Percentiles rank a stretch among this genome's conserved stretches.
Conservation (phyloP, 2,113 vertebrate species). For the Eudyptes chrysolophus region DNA sequence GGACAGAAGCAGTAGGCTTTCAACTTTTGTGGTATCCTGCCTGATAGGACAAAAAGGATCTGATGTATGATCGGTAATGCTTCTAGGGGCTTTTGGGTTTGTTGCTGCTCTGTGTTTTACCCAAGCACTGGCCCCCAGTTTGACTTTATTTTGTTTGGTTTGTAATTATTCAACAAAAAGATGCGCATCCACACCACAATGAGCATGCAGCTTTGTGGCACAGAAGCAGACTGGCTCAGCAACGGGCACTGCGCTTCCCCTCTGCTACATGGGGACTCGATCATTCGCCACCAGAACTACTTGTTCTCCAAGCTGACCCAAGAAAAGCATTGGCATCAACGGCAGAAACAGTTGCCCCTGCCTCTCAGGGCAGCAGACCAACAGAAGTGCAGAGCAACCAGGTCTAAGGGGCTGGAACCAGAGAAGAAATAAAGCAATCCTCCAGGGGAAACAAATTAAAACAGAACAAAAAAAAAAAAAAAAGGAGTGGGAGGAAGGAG, state of each 20-base stretch:
- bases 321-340: neutral
- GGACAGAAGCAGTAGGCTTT: neutral
- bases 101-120: neutral
- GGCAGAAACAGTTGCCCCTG: neutral
- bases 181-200: neutral
- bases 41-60: neutral
- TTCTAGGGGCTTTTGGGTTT: neutral
- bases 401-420: neutral
- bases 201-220: neutral
- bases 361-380: neutral
- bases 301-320: neutral
- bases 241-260: neutral
- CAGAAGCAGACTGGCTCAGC: neutral
- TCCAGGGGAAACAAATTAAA: neutral
- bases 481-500: neutral
- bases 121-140: neutral
- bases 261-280: fast-evolving
- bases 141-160: neutral
- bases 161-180: neutral
- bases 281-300: neutral
- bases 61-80: neutral
- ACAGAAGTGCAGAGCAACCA: neutral
- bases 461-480: no score
- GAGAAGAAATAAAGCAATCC: neutral
- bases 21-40: neutral